Base-by-base conservation (phyloP, 2,888 invertebrate species). In the Idaea aversata region DNA sequence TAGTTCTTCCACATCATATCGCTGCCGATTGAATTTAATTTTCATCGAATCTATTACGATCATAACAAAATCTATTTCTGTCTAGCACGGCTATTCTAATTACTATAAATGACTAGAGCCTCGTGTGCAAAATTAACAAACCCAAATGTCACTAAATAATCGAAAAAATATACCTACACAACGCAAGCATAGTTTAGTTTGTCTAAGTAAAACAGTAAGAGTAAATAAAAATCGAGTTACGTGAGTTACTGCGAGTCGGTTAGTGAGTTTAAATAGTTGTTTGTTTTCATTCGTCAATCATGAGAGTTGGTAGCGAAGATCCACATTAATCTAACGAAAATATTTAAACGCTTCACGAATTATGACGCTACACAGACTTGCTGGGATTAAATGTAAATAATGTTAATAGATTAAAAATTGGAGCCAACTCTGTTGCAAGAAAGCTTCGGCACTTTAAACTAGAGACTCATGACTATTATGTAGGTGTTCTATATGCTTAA, bases 241-340 rank as follows among this genome's bases (percentile, higher is more conserved):
- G 68, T 70, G 66, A 68, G 66, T 70, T 71, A 72, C 64, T 61
- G 68, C 67, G 65, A 65, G 68, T 66, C 69, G 65, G 66, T 69
- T 70, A 70, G 69, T 69, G 66, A 70, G 72, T 70, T 67, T 67
- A 71, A 71, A 70, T 72, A 65, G 67, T 68, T 76, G 73, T 80
- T 78, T 80, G 76, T 78, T 77, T 78, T 72, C 63, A 65, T 72
- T 68, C 65, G 69, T 75, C 73, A 72, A 77, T 73, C 75, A 71
- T 64, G 68, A 70, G 67, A 70, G 68, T 67, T 63, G 66, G 59
- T 61, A 67, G 67, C 70, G 72, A 75, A 73, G 74, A 74, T 70
- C 70, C 70, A 66, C 71, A 65, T 67, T 67, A 66, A 70, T 72
- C 66, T 64, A 16, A 67, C 35, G 70, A 70, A 72, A 70, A 75